These are phyloP conservation scores for Psix sp. DNA, from an alignment of 1,140 invertebrate genomes.

Conservation along the genomic window DNA sequence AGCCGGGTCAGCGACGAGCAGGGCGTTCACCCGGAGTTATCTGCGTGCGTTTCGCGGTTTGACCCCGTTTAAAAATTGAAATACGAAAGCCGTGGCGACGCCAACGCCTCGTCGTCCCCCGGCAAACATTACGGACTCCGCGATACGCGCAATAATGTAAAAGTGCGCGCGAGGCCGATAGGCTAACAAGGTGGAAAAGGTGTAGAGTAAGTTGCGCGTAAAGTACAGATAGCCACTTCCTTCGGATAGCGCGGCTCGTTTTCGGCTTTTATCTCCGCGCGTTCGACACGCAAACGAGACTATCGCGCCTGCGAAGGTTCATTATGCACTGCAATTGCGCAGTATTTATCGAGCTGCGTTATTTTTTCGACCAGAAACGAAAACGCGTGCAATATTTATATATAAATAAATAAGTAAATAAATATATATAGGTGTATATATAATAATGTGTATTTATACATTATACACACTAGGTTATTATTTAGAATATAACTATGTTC, in stretches of 20 bases:
- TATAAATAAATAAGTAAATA: no score
- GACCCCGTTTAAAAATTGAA: conserved; percentile 50
- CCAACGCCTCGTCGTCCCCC: conserved; percentile 23
- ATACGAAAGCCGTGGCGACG: conserved; percentile 45
- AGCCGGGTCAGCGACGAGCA: conserved; percentile 40
- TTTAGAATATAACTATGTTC: conserved; percentile 12
- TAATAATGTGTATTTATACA: no score
- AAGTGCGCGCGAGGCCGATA: conserved; percentile 48
- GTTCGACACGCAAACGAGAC: conserved; percentile 53
- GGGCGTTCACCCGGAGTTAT: conserved; percentile 69
- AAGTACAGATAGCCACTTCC: conserved; percentile 64
- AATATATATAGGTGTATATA: no score
- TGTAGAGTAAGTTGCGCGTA: conserved; percentile 36
- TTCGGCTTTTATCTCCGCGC: conserved; percentile 53
- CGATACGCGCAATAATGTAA: conserved; percentile 52
- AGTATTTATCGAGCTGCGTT: conserved; percentile 33
- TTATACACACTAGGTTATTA: no score
- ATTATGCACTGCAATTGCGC: conserved; percentile 44
- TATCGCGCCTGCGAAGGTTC: conserved; percentile 46
- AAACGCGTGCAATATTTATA: conserved; percentile 35
- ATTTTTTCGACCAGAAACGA: conserved; percentile 18
- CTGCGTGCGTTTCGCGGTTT: conserved; percentile 43
- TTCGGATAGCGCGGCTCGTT: conserved; percentile 60
- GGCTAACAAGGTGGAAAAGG: conserved; percentile 61
- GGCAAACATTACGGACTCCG: conserved; percentile 6